Conservation (phyloP, 2,797 vertebrate species). For the Steatocranus sp. region DNA sequence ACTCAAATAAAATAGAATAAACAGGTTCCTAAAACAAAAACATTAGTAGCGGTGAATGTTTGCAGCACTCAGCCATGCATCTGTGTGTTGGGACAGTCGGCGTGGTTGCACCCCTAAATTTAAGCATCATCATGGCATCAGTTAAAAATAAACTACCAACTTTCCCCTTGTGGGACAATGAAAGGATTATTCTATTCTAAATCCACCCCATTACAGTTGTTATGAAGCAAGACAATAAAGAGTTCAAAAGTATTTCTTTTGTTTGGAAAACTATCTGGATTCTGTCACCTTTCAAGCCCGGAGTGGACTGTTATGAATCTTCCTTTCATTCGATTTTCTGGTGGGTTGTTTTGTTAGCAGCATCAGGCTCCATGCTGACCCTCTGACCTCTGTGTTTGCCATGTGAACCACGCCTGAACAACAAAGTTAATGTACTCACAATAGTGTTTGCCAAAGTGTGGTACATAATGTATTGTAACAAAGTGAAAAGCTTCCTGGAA, state of each 20-base stretch:
- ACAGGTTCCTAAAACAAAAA: not conserved
- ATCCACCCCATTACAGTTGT: not conserved
- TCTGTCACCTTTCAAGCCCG: rapidly evolving
- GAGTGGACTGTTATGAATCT: not conserved
- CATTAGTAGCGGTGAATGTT: not conserved
- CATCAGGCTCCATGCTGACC: not conserved
- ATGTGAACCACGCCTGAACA: not conserved
- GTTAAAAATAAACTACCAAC: not conserved
- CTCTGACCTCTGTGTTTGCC: not conserved
- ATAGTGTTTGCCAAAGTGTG: not conserved
- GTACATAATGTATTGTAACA: not conserved
- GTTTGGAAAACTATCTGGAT: not conserved
- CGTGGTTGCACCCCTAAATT: not conserved
- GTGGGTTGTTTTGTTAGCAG: not conserved
- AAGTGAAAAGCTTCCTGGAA: not conserved
- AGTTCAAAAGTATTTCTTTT: not conserved
- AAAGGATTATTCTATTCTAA: not conserved
- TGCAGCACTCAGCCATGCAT: not conserved
- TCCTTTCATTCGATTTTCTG: not conserved
- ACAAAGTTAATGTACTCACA: not conserved
- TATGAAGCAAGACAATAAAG: not conserved
- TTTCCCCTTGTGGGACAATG: rapidly evolving
- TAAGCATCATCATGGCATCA: rapidly evolving
- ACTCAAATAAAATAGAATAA: not conserved
- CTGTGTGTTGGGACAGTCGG: not conserved